Base-by-base conservation (phyloP, 2,888 invertebrate genomes). In the Pollenia amentaria region DNA sequence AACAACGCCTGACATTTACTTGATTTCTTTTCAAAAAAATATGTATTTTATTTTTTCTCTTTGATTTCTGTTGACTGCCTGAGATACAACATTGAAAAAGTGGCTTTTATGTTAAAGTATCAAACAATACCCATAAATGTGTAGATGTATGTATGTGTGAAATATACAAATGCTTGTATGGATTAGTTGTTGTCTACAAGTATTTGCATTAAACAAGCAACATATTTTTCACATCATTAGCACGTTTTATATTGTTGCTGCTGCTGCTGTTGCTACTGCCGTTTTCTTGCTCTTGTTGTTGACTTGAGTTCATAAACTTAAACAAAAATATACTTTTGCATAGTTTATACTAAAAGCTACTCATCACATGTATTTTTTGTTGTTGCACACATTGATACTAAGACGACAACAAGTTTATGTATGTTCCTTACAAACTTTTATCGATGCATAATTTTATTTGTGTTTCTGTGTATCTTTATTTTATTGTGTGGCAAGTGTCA, bases 221-320 rank as follows among this genome's bases (percentile, higher is more conserved):
- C 87, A 87, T 84, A 87, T 84, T 87, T 87, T 80, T 83, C 87
- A 84, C 84, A 77, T 84, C 87, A 87, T 87, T 87, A 80, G 77
- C 87, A 87, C 84, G 87, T 87, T 80, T 87, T 80, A 87, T 77
- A 55, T 60, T 76, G 44, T 73, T 75, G 46, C 12, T 84, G 62
- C 18, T 29, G 4, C 16, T 60, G 16, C 16, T 18, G 48, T 21
- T 21, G 12, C 21, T 60, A 9, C 16, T 64, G 48, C 60, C 29
- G 29, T 29, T 29, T 29, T 29, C 29, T 29, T 29, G 29, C 29
- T 60, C 9, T n/a, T 40, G n/a, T 62, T 53, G 38, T 60, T 67
- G 69, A 62, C 73, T 79, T 75, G 51, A 48, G 38, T 60, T 72
- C 46, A 72, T 65, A 57, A 60, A 38, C 29, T 6, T 12, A 40